phyloP scores from a whole-genome alignment of 2,113 vertebrate species.

The Lagopus muta region DNA sequence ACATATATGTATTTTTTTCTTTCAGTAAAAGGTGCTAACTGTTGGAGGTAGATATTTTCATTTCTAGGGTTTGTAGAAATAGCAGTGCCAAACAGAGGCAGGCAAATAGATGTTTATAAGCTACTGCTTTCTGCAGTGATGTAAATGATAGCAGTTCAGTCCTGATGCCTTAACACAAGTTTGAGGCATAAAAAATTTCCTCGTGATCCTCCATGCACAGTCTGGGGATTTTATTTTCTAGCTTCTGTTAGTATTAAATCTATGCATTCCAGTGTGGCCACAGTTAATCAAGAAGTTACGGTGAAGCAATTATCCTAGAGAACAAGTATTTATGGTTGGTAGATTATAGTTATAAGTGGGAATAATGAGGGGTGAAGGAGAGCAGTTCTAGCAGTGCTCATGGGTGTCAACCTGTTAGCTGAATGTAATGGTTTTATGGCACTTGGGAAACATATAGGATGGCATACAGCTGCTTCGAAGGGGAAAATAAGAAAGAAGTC shows the following conservation, averaged over 20 bases:
- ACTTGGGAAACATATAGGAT: constrained; percentile 17
- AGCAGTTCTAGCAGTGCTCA: constrained; percentile 29
- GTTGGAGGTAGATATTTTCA: neutral
- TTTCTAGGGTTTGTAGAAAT: neutral
- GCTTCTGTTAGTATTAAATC: neutral
- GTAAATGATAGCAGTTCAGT: neutral
- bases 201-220: neutral
- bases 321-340: neutral
- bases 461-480: neutral
- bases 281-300: constrained; percentile 15
- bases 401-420: constrained; percentile 32
- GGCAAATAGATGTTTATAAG: neutral
- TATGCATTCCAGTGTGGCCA: neutral
- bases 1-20: neutral
- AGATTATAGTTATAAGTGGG: neutral
- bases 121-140: neutral
- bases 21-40: neutral
- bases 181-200: neutral
- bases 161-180: neutral
- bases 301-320: constrained; percentile 10
- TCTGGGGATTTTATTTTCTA: neutral
- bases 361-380: constrained; percentile 49
- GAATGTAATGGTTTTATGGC: constrained; percentile 23
- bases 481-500: neutral
- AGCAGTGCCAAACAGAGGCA: neutral